Evolutionary conservation across 2,797 vertebrate species (phyloP), one percentile per base, ranked within the genome.

Genomic region (Microctenopoma lineatum): DNA sequence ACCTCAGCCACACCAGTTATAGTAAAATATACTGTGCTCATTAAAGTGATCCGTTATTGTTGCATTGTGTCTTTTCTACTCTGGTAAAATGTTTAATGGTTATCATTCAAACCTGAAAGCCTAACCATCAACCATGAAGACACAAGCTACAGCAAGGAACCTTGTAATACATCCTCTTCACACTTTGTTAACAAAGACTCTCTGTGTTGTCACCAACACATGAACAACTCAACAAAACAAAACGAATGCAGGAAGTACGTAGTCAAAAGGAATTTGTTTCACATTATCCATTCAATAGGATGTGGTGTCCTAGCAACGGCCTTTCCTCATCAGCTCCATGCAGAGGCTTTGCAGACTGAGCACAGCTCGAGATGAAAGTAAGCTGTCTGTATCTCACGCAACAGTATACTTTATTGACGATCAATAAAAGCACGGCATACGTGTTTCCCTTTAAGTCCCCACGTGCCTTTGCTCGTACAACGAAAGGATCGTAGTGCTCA

Each of bases 301-400:
- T 25, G 66, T 47, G 50, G 84, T 90, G 83, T 86, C 86, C 75
- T 89, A 89, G 87, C 81, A 91, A 89, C 86, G 77, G 76, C 53
- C 74, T 80, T 16, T 26, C 66, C 68, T 78, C 61, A 18, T 73
- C 81, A 73, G 77, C 76, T 77, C 75, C 34, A 4, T 60, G 51
- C 66, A 55, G 73, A 8, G 54, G 63, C 69, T 42, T 56, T 65
- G 64, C 71, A 76, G 77, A 65, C 60, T 25, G 52, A 38, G 18
- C 41, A 50, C 78, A 72, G 75, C 64, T 34, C 34, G 44, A 61
- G 70, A 74, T 70, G 51, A 68, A 63, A 70, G 59, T 59, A 66
- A 74, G 67, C 59, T 32, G 59, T 69, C 51, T 45, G 56, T 14
- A 51, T 75, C 55, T 52, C 36, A 42, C 26, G 16, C 72, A 69